Percentiles rank a stretch among this genome's conserved stretches.
phyloP scores from a whole-genome alignment of 2,113 vertebrate genomes.

The Rutilus rutilus region DNA sequence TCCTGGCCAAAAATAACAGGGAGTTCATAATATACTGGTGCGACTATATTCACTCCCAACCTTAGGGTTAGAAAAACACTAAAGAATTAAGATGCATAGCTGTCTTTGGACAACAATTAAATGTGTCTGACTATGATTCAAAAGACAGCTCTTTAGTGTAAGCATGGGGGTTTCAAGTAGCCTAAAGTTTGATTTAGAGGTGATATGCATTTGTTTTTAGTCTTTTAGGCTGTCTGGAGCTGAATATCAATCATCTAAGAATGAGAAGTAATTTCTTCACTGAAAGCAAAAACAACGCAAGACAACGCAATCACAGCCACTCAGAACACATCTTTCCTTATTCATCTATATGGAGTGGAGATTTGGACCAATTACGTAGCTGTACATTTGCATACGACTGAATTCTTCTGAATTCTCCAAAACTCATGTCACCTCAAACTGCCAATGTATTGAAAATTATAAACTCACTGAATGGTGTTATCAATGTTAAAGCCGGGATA shows the following conservation, averaged over 20 bases:
- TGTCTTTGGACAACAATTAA: not conserved
- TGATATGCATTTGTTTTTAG: not conserved
- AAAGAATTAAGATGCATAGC: not conserved
- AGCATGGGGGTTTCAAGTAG: not conserved
- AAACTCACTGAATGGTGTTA: not conserved
- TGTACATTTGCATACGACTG: too few species aligned
- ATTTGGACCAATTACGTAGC: not conserved
- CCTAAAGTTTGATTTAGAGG: not conserved
- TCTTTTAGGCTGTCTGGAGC: not conserved
- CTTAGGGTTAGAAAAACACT: not conserved
- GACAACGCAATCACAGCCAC: not conserved
- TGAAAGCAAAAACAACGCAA: not conserved
- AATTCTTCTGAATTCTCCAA: too few species aligned
- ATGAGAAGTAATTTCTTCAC: not conserved
- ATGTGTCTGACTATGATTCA: not conserved
- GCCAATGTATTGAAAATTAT: too few species aligned
- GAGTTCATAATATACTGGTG: not conserved
- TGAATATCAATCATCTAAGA: not conserved
- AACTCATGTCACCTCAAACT: too few species aligned
- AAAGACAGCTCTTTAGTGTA: not conserved
- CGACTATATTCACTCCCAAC: not conserved
- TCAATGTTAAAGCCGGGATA: not conserved
- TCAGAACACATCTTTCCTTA: not conserved
- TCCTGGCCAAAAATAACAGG: not conserved
- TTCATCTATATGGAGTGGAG: not conserved